phyloP scores from a whole-genome alignment of 2,797 vertebrate genomes.

The Acanthopagrus latus region DNA sequence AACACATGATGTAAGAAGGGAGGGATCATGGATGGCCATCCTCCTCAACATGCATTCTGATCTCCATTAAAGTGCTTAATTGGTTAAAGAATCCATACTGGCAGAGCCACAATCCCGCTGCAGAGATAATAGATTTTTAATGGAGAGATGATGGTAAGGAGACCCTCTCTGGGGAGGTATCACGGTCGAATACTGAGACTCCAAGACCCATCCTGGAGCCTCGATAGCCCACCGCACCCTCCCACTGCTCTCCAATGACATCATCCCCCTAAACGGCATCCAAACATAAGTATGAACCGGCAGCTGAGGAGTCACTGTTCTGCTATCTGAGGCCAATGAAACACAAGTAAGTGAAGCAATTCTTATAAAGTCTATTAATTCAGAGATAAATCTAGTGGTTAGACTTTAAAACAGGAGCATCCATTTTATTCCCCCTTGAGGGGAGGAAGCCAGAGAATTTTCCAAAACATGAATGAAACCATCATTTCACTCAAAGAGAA shows the following conservation, averaged over 20 bases:
- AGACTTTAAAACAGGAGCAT: slow-evolving; percentile 2
- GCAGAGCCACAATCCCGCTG: slow-evolving; percentile 78
- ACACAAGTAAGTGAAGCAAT: slow-evolving; percentile 12
- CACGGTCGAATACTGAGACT: slow-evolving; percentile 77
- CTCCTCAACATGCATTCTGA: slow-evolving; percentile 58
- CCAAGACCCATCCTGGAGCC: slow-evolving; percentile 74
- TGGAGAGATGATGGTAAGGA: slow-evolving; percentile 82
- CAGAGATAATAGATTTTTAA: slow-evolving; percentile 87
- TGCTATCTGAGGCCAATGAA: slow-evolving; percentile 32
- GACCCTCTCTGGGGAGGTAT: slow-evolving; percentile 83
- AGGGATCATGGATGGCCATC: slow-evolving; percentile 27
- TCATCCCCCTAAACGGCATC: slow-evolving; percentile 78
- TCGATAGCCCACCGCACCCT: slow-evolving; percentile 67
- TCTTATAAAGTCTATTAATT: background rate
- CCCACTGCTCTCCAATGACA: slow-evolving; percentile 72
- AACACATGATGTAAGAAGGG: slow-evolving; percentile 4
- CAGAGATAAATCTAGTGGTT: background rate
- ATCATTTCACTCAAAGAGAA: background rate
- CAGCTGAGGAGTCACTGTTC: slow-evolving; percentile 44
- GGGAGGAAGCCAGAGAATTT: background rate
- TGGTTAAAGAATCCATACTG: slow-evolving; percentile 83
- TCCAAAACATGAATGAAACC: slow-evolving; percentile 18
- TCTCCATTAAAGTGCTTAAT: slow-evolving; percentile 76
- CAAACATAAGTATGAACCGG: slow-evolving; percentile 67
- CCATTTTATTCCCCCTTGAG: background rate